Evolutionary conservation across 2,888 invertebrate species (phyloP).

Genomic region (Hemithea aestivaria): DNA sequence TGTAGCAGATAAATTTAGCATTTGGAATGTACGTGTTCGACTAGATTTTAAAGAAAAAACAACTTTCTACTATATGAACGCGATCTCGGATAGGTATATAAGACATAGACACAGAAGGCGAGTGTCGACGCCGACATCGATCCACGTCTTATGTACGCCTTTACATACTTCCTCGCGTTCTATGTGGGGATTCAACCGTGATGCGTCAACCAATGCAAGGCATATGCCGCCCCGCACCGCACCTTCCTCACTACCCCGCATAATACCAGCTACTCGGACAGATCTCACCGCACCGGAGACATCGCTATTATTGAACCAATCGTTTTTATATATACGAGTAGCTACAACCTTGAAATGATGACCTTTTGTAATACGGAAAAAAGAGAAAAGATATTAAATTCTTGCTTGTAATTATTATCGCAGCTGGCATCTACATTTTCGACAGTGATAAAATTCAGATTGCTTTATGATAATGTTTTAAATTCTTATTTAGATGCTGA

Average conservation of each 20-base stretch:
- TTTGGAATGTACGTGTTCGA: not conserved
- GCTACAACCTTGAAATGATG: slow-evolving; percentile 50
- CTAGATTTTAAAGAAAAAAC: slow-evolving; percentile 6
- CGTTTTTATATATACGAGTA: no score
- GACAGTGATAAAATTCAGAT: no score
- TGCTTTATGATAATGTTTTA: no score
- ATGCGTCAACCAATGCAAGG: slow-evolving; percentile 73
- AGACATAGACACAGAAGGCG: slow-evolving; percentile 38
- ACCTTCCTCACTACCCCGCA: slow-evolving; percentile 29
- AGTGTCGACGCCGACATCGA: slow-evolving; percentile 67
- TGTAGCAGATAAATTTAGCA: not conserved
- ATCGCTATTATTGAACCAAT: slow-evolving; percentile 42
- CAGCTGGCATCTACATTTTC: no score
- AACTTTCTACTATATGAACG: slow-evolving; percentile 15
- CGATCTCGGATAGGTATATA: slow-evolving; percentile 12
- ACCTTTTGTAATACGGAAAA: slow-evolving; percentile 37
- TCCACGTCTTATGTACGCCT: slow-evolving; percentile 70
- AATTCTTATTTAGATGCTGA: no score
- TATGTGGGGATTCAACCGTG: slow-evolving; percentile 74
- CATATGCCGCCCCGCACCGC: slow-evolving; percentile 58
- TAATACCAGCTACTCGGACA: slow-evolving; percentile 32
- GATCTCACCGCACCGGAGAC: slow-evolving; percentile 41
- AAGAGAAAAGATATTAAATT: slow-evolving; percentile 31
- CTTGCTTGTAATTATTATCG: no score
- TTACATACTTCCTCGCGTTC: slow-evolving; percentile 68